Conservation (phyloP, 1,140 invertebrate genomes). For the Bacillus rossius region DNA sequence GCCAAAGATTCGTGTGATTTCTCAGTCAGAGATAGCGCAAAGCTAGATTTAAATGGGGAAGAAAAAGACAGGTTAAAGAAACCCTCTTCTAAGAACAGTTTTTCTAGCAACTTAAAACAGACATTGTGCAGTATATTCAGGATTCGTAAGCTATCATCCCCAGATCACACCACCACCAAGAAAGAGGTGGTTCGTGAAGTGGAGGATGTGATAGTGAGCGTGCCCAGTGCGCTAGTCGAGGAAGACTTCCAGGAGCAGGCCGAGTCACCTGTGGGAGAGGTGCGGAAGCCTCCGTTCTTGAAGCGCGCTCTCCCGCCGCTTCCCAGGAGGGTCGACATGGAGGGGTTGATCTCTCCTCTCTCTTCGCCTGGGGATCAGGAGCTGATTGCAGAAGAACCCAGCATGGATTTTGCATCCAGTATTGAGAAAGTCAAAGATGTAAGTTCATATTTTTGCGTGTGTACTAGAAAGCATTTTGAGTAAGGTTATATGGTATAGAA, state of each 20-base stretch:
- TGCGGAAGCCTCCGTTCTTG: slow-evolving; percentile 46
- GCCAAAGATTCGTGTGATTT: slow-evolving; percentile 49
- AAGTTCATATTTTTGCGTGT: slow-evolving; percentile 41
- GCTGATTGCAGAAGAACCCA: slow-evolving; percentile 42
- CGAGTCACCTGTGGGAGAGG: slow-evolving; percentile 9
- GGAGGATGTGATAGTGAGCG: slow-evolving; percentile 41
- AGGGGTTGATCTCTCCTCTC: slow-evolving; percentile 37
- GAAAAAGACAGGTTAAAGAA: slow-evolving; percentile 55
- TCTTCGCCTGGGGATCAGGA: slow-evolving; percentile 32
- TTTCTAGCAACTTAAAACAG: slow-evolving; percentile 71
- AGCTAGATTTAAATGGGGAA: slow-evolving; percentile 23
- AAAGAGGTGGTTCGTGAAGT: slow-evolving; percentile 46
- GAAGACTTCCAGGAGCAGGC: slow-evolving; percentile 10
- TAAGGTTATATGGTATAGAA: too few relatives aligned
- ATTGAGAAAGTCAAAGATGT: slow-evolving; percentile 94
- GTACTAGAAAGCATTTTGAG: not conserved
- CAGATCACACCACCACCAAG: slow-evolving; percentile 42
- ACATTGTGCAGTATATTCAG: slow-evolving; percentile 80
- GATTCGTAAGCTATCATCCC: slow-evolving; percentile 53
- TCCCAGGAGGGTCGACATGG: slow-evolving; percentile 46
- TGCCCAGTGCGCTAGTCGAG: slow-evolving; percentile 27
- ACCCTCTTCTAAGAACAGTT: slow-evolving; percentile 48
- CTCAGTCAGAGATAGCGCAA: not conserved
- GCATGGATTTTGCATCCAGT: slow-evolving; percentile 81
- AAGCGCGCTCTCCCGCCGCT: slow-evolving; percentile 74